These are phyloP conservation scores for Syngnathus typhle DNA, from an alignment of 2,113 vertebrate genomes.

Conservation along the genomic window DNA sequence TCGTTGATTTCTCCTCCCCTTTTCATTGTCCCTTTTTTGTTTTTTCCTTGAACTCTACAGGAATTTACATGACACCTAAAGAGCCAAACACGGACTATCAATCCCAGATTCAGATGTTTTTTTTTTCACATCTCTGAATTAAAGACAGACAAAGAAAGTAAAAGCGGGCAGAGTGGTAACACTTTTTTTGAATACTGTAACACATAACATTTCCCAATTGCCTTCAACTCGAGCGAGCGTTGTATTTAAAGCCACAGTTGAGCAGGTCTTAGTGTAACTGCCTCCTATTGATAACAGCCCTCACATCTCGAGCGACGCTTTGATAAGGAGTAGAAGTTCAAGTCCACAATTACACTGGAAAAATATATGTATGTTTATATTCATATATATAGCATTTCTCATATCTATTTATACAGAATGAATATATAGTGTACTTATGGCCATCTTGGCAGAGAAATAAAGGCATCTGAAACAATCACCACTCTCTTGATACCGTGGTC, in stretches of 20 bases:
- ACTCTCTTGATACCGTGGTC: conserved; percentile 59
- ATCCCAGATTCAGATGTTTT: conserved; percentile 43
- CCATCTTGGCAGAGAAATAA: conserved; percentile 75
- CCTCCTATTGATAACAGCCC: conserved; percentile 52
- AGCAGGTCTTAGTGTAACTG: conserved; percentile 64
- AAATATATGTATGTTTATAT: conserved; percentile 81
- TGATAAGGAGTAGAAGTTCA: conserved; percentile 66
- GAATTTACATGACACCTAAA: conserved; percentile 59
- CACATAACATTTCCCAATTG: conserved; percentile 32
- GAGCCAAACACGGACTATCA: conserved; percentile 52
- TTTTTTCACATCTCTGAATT: conserved; percentile 45
- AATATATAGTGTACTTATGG: conserved; percentile 74
- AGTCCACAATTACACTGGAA: conserved; percentile 77
- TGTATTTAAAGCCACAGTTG: conserved; percentile 71
- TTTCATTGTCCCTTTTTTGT: conserved; percentile 5
- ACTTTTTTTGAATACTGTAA: conserved; percentile 7
- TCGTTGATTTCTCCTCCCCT: background rate
- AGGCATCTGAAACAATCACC: conserved; percentile 75
- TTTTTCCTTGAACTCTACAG: conserved; percentile 40
- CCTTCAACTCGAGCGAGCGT: conserved; percentile 50
- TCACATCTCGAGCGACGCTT: conserved; percentile 58
- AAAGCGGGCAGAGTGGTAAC: background rate
- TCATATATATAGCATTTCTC: conserved; percentile 75
- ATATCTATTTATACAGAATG: conserved; percentile 75
- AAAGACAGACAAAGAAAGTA: conserved; percentile 33